phyloP scores from a whole-genome alignment of 2,113 vertebrate genomes.

The Podarcis raffonei region DNA sequence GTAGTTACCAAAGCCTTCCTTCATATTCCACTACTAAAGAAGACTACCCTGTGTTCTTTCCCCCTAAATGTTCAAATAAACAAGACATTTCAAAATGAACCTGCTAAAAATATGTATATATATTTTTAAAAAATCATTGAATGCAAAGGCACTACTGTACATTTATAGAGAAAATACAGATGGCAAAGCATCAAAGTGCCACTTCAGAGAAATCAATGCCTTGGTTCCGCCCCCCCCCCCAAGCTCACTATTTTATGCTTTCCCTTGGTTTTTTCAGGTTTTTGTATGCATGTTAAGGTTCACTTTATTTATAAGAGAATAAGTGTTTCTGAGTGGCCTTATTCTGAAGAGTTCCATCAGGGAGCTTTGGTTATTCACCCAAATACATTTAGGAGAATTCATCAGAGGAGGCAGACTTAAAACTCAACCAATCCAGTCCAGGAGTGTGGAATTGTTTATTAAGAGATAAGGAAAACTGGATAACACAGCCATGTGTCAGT shows the following conservation, averaged over 20 bases:
- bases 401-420: background rate
- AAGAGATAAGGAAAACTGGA: background rate
- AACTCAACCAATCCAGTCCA: background rate
- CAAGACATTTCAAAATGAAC: background rate
- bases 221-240: background rate
- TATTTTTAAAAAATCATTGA: background rate
- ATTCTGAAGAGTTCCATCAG: background rate
- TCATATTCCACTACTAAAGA: background rate
- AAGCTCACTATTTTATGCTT: background rate
- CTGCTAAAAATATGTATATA: no score
- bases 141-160: background rate
- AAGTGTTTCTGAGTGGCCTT: background rate
- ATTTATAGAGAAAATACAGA: background rate
- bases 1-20: background rate
- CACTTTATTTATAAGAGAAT: background rate
- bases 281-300: background rate
- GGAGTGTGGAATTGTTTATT: constrained; percentile 19
- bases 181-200: constrained; percentile 11
- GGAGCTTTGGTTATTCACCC: background rate
- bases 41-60: background rate
- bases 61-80: background rate
- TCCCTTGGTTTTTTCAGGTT: background rate
- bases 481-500: background rate
- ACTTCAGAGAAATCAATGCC: background rate
- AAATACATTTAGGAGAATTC: background rate